Evolutionary conservation across 37 sponge, comb jelly and placozoan genomes (phyloP), one percentile per base, ranked within the genome.

Genomic region (Geodia barretti): DNA sequence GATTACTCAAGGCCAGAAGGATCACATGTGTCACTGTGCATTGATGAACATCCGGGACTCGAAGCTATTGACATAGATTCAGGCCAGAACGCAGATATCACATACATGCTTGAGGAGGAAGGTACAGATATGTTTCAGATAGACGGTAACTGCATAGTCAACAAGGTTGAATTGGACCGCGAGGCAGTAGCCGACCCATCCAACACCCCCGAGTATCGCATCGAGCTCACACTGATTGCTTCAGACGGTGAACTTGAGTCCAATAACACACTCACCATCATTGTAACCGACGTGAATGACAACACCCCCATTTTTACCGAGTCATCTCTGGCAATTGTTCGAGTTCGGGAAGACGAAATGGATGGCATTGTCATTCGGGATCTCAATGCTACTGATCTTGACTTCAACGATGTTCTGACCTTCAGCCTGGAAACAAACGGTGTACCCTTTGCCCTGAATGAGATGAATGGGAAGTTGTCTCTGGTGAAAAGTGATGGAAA

Each of bases 271-370:
- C 24, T 81, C 34, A 60, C 60, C 21, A 14, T 81, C n/a, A 9
- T 19, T 60, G 25, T 81, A 8, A 9, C 24, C 23, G 73, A 72
- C 33, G 26, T 72, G 38, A 81, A 81, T 72, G 77, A 77, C 67
- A 78, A 78, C 36, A 29, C 38, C 23, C 79, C 79, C 24, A n/a
- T 31, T 24, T 78, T 78, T 42, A 39, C 41, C 25, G 25, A 33
- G 29, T 7, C 9, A 8, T 65, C 67, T 65, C 24, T 29, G 31
- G 29, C 11, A 23, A 60, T 20, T 62, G 9, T 77, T 33, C 4
- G 7, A 20, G 82, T 81, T 29, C 60, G 21, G 3, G 80, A 79
- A 42, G n/a, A 67, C 9, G 1, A 19, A 41, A 14, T 59, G 37
- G 23, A 3, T 1, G 70, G 70, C 20, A 30, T 42, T 23, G 59